These are phyloP conservation scores for Pelosia muscerda DNA, from an alignment of 2,888 invertebrate genomes.

Conservation along the genomic window DNA sequence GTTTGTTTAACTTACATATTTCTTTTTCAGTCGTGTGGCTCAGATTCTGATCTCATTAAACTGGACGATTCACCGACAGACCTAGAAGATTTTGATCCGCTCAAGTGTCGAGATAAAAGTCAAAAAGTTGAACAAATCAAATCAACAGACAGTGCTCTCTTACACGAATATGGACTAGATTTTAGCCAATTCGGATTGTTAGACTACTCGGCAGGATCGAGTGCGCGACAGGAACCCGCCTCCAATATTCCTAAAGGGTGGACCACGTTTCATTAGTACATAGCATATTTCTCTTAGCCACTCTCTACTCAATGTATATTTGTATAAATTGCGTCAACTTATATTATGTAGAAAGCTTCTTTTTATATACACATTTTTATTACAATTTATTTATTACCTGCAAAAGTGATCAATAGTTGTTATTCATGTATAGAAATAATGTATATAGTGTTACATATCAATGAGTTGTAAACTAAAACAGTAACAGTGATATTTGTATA, in stretches of 20 bases:
- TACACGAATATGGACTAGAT: slow-evolving; percentile 91
- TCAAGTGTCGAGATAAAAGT: slow-evolving; percentile 72
- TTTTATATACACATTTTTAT: slow-evolving; percentile 53
- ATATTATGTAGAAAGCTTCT: slow-evolving; percentile 52
- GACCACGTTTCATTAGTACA: slow-evolving; percentile 78
- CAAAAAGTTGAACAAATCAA: slow-evolving; percentile 74
- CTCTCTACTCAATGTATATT: slow-evolving; percentile 51
- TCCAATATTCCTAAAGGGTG: slow-evolving; percentile 74
- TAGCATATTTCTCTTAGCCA: slow-evolving; percentile 30
- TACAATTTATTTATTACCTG: slow-evolving; percentile 61
- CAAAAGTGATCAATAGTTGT: slow-evolving; percentile 44
- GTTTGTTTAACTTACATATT: slow-evolving; percentile 66
- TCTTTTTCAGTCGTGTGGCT: slow-evolving; percentile 81
- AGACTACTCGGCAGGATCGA: slow-evolving; percentile 75
- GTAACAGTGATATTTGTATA: slow-evolving; percentile 56
- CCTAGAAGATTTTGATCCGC: slow-evolving; percentile 81
- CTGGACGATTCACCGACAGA: slow-evolving; percentile 79
- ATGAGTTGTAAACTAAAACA: slow-evolving; percentile 58
- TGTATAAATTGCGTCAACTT: slow-evolving; percentile 53
- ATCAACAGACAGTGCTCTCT: slow-evolving; percentile 88
- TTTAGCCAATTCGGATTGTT: slow-evolving; percentile 85
- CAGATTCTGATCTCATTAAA: slow-evolving; percentile 81
- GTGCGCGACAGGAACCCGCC: slow-evolving; percentile 59
- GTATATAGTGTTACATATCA: slow-evolving; percentile 79
- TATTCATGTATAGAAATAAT: slow-evolving; percentile 57